Base-by-base conservation (phyloP, 2,888 invertebrate genomes). In the Schizotus pectinicornis region DNA sequence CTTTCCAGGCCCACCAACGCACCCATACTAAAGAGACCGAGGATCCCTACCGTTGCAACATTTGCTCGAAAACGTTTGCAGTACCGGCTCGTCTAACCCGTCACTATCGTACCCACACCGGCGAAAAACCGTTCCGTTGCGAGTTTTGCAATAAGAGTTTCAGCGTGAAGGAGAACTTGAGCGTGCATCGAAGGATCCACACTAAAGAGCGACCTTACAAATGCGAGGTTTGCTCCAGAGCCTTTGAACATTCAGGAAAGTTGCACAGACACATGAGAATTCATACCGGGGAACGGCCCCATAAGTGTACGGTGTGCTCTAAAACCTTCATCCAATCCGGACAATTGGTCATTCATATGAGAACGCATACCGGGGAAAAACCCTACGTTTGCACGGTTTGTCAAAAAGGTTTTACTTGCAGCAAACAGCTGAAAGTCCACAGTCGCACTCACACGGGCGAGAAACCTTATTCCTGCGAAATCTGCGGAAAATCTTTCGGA, bases 251-350 rank as follows among this genome's bases (percentile, higher is more conserved):
- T 77, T 92, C 92, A 56, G 94, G 94, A 3, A 94, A 94, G 76
- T 81, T 94, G 53, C 94, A 94, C 76, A 86, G 94, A 22, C 95
- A 95, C 79, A 94, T 94, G 86, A 84, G 94, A 59, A 94, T 94
- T 68, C 94, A 95, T 75, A 94, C 94, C 0, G 91, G 94, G 2
- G 94, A 94, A 76, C 85, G 94, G 34, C 94, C 94, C 0, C 94
- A 95, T 79, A 92, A 92, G 70, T 95, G 94, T 74, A 88, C 88
- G 14, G 89, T 93, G 38, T 95, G 94, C 76, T 87, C 88, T 60
- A 94, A 94, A 79, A 94, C 94, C 0, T 94, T 95, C 76, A 94
- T 94, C 51, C 94, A 95, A 77, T 92, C 92, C 7, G 94, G 94
- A 0, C 94, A 95, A 74, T 80, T 95, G 69, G 94, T 95, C 1